phyloP scores from a whole-genome alignment of 2,888 invertebrate genomes.

The Loripinus fragilis region DNA sequence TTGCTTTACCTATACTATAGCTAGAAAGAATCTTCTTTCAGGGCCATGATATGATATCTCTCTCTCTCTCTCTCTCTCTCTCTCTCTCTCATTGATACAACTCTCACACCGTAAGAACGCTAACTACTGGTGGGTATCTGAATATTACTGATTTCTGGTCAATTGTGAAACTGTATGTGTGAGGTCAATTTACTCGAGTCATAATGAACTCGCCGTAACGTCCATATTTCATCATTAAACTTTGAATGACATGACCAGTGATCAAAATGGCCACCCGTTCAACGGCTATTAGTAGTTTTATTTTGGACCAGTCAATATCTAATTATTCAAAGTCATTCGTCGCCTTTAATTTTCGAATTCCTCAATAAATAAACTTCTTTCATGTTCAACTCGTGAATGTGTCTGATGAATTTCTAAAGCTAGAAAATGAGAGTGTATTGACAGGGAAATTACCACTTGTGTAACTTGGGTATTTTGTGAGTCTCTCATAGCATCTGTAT shows the following conservation, averaged over 20 bases:
- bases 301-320: conserved; percentile 4
- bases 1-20: too few relatives aligned
- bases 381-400: conserved; percentile 6
- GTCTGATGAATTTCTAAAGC: conserved; percentile 9
- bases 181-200: not conserved
- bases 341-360: conserved; percentile 17
- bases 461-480: not conserved
- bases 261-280: not conserved
- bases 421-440: conserved; percentile 9
- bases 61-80: too few relatives aligned
- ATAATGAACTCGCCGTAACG: conserved; percentile 9
- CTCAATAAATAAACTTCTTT: conserved; percentile 13
- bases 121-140: too few relatives aligned
- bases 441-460: conserved; percentile 14
- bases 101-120: too few relatives aligned
- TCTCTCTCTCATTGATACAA: too few relatives aligned
- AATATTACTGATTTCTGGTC: too few relatives aligned
- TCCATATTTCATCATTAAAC: conserved; percentile 21
- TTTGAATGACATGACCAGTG: conserved; percentile 16
- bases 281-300: conserved; percentile 13
- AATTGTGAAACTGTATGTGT: not conserved
- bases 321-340: conserved; percentile 13
- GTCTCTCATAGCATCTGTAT: not conserved
- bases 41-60: too few relatives aligned
- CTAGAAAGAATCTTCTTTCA: too few relatives aligned